A percentile compares a stretch with the other conserved stretches of the same genome.
These are phyloP conservation scores for Pseudorasbora parva DNA, from an alignment of 2,113 vertebrate genomes.

Conservation along the genomic window DNA sequence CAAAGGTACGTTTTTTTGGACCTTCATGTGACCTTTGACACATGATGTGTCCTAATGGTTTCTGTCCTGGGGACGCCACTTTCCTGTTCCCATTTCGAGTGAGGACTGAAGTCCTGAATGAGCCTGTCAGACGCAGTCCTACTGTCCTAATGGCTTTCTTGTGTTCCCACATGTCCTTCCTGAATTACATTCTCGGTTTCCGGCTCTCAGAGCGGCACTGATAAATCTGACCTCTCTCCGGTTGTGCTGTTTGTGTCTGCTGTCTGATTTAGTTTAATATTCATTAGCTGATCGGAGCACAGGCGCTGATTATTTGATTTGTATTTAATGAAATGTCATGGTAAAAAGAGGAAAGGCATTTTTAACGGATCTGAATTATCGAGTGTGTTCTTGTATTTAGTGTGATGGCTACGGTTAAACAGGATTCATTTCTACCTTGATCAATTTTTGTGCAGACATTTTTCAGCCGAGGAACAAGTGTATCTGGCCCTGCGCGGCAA, in stretches of 20 bases:
- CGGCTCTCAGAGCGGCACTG: not conserved
- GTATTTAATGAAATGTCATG: not conserved
- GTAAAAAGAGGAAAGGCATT: not conserved
- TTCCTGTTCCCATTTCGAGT: not conserved
- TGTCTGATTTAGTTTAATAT: not conserved
- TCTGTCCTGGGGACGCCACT: not conserved
- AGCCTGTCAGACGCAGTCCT: not conserved
- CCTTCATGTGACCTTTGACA: not conserved
- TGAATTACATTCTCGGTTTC: not conserved
- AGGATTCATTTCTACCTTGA: not conserved
- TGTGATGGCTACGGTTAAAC: not conserved
- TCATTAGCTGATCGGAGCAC: not conserved
- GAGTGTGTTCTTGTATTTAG: not conserved
- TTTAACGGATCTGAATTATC: not conserved
- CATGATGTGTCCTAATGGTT: not conserved
- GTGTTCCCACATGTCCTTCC: not conserved
- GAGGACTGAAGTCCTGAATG: not conserved
- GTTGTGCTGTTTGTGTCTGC: not conserved
- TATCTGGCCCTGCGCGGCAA: not conserved
- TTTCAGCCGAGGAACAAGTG: not conserved
- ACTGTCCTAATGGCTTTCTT: not conserved
- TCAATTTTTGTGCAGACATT: not conserved
- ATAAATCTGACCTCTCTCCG: not conserved
- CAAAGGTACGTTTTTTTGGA: too few species aligned
- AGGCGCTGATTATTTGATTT: not conserved